phyloP scores from a whole-genome alignment of 2,888 invertebrate genomes.

The Aphrophora alni region DNA sequence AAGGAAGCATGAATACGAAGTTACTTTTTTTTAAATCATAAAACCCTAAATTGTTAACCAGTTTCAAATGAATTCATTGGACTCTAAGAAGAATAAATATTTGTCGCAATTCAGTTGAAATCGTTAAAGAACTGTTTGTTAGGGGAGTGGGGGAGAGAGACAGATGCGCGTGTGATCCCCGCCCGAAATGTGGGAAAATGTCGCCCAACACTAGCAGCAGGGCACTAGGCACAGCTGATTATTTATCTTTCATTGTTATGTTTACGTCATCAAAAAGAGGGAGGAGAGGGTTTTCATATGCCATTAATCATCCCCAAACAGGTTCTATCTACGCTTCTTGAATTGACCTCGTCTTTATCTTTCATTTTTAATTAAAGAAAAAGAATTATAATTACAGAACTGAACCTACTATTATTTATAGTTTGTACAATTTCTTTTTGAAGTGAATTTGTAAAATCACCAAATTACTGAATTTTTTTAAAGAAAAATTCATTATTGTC shows the following conservation, averaged over 20 bases:
- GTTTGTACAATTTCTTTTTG: too few relatives aligned
- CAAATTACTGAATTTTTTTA: too few relatives aligned
- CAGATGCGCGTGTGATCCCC: background rate
- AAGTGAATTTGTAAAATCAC: too few relatives aligned
- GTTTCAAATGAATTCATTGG: background rate
- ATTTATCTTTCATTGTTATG: constrained; percentile 9
- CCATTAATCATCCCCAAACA: background rate
- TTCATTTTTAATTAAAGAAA: too few relatives aligned
- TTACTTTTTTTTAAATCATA: background rate
- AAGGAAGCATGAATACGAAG: background rate
- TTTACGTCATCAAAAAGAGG: constrained; percentile 1
- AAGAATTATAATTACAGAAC: too few relatives aligned
- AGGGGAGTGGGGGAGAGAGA: background rate
- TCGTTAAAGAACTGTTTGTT: background rate
- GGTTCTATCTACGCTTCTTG: background rate
- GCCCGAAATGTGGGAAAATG: background rate
- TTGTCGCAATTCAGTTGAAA: background rate
- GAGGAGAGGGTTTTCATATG: background rate
- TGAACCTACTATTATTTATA: too few relatives aligned
- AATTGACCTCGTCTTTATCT: background rate
- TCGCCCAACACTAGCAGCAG: background rate
- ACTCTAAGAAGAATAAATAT: background rate
- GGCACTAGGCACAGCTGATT: constrained; percentile 2
- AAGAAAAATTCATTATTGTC: too few relatives aligned
- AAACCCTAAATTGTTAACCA: background rate